Evolutionary conservation across 2,797 vertebrate species (phyloP).

Genomic region (Pangasius sanitwongsei): DNA sequence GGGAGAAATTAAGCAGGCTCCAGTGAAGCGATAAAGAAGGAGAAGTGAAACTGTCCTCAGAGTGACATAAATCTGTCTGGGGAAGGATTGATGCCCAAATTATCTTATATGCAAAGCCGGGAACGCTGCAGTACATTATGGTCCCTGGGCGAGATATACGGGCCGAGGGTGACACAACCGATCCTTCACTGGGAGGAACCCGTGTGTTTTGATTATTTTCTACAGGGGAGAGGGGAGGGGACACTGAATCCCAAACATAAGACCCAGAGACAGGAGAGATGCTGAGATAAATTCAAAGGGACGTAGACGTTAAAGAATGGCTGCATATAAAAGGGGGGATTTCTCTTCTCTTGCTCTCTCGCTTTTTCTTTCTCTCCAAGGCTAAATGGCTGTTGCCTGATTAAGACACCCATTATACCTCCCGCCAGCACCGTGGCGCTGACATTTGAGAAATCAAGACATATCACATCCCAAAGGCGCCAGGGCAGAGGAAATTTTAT

Average conservation of each 20-base stretch:
- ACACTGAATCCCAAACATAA: constrained; percentile 86
- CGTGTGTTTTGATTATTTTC: constrained; percentile 92
- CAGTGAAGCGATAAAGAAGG: constrained; percentile 99
- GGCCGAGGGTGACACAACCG: constrained; percentile 87
- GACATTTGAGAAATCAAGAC: constrained; percentile 98
- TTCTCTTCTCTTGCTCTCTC: constrained; percentile 75
- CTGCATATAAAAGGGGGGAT: constrained; percentile 87
- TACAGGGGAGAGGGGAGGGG: constrained; percentile 67
- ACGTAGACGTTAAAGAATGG: constrained; percentile 89
- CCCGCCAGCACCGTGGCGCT: constrained; percentile 91
- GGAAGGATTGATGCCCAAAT: constrained; percentile 98
- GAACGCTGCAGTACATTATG: constrained; percentile 95
- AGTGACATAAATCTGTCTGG: constrained; percentile 99
- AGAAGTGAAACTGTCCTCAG: constrained; percentile 99
- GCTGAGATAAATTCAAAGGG: constrained; percentile 92
- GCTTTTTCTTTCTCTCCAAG: constrained; percentile 56
- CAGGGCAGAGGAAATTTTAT: constrained; percentile 93
- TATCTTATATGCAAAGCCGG: constrained; percentile 99
- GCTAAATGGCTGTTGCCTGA: constrained; percentile 93
- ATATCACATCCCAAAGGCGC: constrained; percentile 90
- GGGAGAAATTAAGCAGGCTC: constrained; percentile 99
- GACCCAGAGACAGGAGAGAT: constrained; percentile 88
- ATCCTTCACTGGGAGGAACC: constrained; percentile 92
- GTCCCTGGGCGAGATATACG: constrained; percentile 90
- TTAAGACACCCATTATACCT: constrained; percentile 93